phyloP scores from a whole-genome alignment of 2,113 vertebrate genomes.

The Hemichromis elongatus region DNA sequence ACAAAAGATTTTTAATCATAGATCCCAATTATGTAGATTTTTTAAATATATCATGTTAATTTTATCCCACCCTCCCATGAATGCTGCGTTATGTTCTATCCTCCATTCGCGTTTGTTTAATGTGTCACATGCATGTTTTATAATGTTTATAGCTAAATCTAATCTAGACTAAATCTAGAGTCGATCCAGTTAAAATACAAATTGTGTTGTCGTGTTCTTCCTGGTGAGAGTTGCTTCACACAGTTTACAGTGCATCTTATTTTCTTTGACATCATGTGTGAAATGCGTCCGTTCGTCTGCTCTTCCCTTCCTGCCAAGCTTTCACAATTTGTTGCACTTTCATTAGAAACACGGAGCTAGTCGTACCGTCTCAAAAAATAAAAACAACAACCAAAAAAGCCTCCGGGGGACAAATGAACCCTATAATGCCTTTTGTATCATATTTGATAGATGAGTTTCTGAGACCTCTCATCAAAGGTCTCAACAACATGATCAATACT shows the following conservation, averaged over 20 bases:
- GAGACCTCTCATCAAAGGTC: too few species aligned
- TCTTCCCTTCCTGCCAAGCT: not conserved
- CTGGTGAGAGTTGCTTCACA: not conserved
- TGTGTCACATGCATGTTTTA: not conserved
- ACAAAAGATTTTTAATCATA: too few species aligned
- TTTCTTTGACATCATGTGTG: not conserved
- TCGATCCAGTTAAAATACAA: not conserved
- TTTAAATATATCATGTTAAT: not conserved
- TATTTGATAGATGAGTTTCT: too few species aligned
- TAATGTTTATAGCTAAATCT: too few species aligned
- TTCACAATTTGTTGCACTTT: not conserved
- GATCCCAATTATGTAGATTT: not conserved
- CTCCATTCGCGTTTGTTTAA: not conserved
- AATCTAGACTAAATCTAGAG: not conserved
- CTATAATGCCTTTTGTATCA: too few species aligned
- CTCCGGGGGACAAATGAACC: not conserved
- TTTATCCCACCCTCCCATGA: not conserved
- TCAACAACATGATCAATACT: too few species aligned
- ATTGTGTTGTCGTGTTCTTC: rapidly evolving
- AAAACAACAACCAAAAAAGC: not conserved
- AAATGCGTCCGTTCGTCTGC: not conserved
- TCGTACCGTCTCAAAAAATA: not conserved
- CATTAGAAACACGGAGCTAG: not conserved
- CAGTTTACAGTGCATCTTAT: not conserved
- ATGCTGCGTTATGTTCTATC: not conserved